Percentiles rank a stretch among this genome's conserved stretches.
Evolutionary conservation across 37 sponge, comb jelly and placozoan genomes (phyloP).

Genomic region (Hexactinellida sp.): DNA sequence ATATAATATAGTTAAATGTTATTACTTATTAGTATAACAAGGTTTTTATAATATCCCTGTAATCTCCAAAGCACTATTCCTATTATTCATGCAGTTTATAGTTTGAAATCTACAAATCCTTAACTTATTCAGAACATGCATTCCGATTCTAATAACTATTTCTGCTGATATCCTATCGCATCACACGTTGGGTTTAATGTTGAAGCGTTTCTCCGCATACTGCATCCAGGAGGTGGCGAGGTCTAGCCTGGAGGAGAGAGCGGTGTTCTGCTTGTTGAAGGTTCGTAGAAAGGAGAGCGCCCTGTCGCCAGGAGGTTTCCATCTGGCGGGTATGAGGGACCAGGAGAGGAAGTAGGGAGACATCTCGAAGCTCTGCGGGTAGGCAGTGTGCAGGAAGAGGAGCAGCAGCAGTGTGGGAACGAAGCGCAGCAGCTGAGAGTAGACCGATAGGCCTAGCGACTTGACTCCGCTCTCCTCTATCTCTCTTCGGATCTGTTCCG

Average conservation of each 20-base stretch:
- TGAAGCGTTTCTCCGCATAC: neutral
- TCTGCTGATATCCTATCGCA: neutral
- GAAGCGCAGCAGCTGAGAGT: neutral
- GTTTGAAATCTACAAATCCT: no score
- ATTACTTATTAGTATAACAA: no score
- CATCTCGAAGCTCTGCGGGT: slow-evolving; percentile 4
- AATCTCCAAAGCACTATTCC: no score
- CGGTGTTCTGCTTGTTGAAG: neutral
- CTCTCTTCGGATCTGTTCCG: neutral
- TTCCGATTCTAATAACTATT: neutral
- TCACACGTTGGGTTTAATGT: neutral
- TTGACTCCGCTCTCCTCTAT: slow-evolving; percentile 12
- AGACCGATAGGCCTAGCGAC: neutral
- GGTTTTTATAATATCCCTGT: no score
- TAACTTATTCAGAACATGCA: no score
- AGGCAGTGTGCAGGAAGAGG: neutral
- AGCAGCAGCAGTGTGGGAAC: neutral
- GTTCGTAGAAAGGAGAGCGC: neutral
- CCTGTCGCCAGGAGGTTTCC: neutral
- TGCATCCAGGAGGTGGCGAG: neutral
- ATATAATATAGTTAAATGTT: no score
- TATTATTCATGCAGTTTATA: no score
- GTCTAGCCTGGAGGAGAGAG: slow-evolving; percentile 7
- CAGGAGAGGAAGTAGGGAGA: slow-evolving; percentile 11
- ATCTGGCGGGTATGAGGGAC: neutral